A percentile compares a stretch with the other conserved stretches of the same genome.
Evolutionary conservation across 2,888 invertebrate species (phyloP).

Genomic region (Smittia sp.): DNA sequence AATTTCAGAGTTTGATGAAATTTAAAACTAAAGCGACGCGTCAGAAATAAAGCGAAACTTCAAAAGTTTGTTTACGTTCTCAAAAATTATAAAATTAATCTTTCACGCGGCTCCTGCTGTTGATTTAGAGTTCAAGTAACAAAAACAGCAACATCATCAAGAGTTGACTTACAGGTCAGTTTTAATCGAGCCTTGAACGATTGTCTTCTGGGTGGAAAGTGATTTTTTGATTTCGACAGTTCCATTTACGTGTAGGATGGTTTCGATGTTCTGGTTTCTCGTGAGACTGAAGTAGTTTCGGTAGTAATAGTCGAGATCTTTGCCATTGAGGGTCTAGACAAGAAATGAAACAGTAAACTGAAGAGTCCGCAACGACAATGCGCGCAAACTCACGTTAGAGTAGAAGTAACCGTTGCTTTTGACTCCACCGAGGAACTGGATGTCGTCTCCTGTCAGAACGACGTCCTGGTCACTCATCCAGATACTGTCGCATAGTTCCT

Average conservation of each 20-base stretch:
- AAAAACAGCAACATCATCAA: too few relatives aligned
- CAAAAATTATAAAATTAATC: too few relatives aligned
- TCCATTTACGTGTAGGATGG: background rate
- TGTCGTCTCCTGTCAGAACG: background rate
- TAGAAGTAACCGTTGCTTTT: background rate
- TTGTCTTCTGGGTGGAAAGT: background rate
- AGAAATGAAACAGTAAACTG: background rate
- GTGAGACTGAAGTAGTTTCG: slow-evolving; percentile 5
- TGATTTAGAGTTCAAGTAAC: too few relatives aligned
- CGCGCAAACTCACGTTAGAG: background rate
- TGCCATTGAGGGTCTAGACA: background rate
- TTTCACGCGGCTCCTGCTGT: too few relatives aligned
- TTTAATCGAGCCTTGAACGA: slow-evolving; percentile 5
- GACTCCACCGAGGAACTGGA: background rate
- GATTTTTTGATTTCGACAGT: background rate
- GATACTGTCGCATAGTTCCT: background rate
- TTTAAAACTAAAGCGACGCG: too few relatives aligned
- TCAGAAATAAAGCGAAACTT: too few relatives aligned
- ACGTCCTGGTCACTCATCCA: slow-evolving; percentile 3
- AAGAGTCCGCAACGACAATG: background rate
- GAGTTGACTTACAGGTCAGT: background rate
- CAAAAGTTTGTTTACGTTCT: too few relatives aligned
- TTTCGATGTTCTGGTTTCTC: background rate
- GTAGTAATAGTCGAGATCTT: background rate
- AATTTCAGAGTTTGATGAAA: too few relatives aligned